Conservation (phyloP, 2,888 invertebrate species). For the Euspilapteryx auroguttella region DNA sequence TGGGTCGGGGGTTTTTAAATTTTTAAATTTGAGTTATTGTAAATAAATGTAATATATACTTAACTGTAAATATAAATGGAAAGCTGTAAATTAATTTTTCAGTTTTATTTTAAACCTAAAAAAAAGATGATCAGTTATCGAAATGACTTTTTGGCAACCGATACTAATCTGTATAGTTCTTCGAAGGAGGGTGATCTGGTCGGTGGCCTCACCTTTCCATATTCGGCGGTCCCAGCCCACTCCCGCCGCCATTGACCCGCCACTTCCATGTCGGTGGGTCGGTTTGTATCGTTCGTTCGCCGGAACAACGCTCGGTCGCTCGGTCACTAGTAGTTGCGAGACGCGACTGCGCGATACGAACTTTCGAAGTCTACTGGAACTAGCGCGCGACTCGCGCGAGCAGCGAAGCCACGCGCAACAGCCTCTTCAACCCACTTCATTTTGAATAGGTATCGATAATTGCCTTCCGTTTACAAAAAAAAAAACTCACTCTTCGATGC, state of each 20-base stretch:
- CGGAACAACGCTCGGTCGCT: slow-evolving; percentile 27
- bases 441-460: slow-evolving; percentile 44
- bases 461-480: slow-evolving; percentile 45
- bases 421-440: no score
- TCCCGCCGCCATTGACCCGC: slow-evolving; percentile 53
- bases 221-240: slow-evolving; percentile 54
- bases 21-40: no score
- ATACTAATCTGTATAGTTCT: no score
- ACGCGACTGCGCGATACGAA: slow-evolving; percentile 30
- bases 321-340: slow-evolving; percentile 16
- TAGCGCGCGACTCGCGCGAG: slow-evolving; percentile 16
- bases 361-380: slow-evolving; percentile 37
- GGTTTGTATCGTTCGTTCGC: slow-evolving; percentile 34
- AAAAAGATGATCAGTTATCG: no score
- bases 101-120: no score
- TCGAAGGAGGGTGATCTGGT: slow-evolving; percentile 11
- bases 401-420: no score
- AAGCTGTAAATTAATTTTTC: no score
- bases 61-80: no score
- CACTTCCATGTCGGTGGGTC: slow-evolving; percentile 38
- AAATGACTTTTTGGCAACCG: no score
- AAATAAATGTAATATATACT: no score
- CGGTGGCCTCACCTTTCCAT: slow-evolving; percentile 40
- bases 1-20: no score
- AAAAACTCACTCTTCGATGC: slow-evolving; percentile 4